Percentiles rank a stretch among this genome's conserved stretches.
Conservation (phyloP, 1,140 invertebrate species). For the Phymastichus coffea region DNA sequence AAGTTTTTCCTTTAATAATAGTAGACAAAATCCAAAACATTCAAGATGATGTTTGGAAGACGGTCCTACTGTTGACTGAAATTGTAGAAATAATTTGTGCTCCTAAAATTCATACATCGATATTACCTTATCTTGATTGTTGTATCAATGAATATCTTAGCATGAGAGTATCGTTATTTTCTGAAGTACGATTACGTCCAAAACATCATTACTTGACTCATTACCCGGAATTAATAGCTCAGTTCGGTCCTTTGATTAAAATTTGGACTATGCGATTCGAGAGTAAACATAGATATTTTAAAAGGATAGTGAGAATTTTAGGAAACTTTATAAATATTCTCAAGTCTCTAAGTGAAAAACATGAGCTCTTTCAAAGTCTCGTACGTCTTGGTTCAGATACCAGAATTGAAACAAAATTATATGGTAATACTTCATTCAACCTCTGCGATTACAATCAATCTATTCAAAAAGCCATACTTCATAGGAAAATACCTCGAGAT, state of each 20-base stretch:
- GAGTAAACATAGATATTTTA: constrained; percentile 29
- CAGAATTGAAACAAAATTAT: constrained; percentile 16
- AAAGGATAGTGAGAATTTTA: constrained; percentile 17
- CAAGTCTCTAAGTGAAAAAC: constrained; percentile 24
- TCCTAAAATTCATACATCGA: constrained; percentile 19
- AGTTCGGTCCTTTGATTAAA: constrained; percentile 29
- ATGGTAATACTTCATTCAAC: constrained; percentile 11
- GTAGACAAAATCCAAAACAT: constrained; percentile 23
- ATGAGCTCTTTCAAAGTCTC: constrained; percentile 28
- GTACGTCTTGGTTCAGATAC: constrained; percentile 25
- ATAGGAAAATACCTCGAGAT: neutral
- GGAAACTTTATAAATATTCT: constrained; percentile 28
- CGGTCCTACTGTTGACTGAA: constrained; percentile 23
- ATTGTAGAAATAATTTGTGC: constrained; percentile 28
- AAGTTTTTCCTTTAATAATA: constrained; percentile 28
- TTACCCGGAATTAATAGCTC: constrained; percentile 24
- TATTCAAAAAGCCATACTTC: constrained; percentile 18
- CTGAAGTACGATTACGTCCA: constrained; percentile 7
- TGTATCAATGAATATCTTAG: constrained; percentile 24
- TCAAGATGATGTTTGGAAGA: constrained; percentile 20
- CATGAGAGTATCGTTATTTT: constrained; percentile 3
- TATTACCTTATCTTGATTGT: constrained; percentile 21
- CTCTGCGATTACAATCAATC: constrained; percentile 16
- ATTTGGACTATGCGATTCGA: constrained; percentile 28
- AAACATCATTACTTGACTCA: constrained; percentile 25